Conservation (phyloP, 2,113 vertebrate species). For the Mobula hypostoma region DNA sequence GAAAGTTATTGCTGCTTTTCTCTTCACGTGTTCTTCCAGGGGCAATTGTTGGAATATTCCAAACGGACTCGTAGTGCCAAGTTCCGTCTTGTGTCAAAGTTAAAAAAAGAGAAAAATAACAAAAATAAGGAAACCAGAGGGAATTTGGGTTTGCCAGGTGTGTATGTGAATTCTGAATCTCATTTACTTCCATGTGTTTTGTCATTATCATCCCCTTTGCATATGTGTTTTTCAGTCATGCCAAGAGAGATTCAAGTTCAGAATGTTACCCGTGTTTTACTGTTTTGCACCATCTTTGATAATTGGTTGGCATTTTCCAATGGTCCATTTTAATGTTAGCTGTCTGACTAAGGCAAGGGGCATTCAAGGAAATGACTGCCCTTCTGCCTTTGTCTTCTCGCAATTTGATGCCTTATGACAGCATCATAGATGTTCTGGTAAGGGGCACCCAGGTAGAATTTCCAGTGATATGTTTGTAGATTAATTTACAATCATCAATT, state of each 20-base stretch:
- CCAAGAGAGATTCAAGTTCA: background rate
- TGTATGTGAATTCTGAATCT: slow-evolving; percentile 29
- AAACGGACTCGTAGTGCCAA: slow-evolving; percentile 81
- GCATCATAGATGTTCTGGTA: background rate
- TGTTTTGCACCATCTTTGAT: background rate
- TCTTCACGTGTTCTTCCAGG: slow-evolving; percentile 51
- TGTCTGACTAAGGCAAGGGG: background rate
- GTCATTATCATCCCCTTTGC: slow-evolving; percentile 32
- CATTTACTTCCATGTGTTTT: slow-evolving; percentile 39
- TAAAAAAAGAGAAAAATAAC: slow-evolving; percentile 95
- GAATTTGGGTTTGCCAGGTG: slow-evolving; percentile 76
- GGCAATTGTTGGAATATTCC: slow-evolving; percentile 69
- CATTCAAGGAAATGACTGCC: background rate
- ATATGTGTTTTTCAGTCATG: slow-evolving; percentile 41
- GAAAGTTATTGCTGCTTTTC: slow-evolving; percentile 29
- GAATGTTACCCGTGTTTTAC: background rate
- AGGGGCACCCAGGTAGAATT: background rate
- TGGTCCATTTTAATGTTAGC: background rate
- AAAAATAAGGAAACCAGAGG: slow-evolving; percentile 77
- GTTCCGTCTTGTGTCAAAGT: slow-evolving; percentile 93
- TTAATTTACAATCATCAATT: background rate
- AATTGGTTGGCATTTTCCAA: background rate
- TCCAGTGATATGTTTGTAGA: background rate
- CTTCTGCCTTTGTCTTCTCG: background rate
- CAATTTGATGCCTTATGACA: too few species aligned